These are phyloP conservation scores for Epinephelus moara DNA, from an alignment of 2,113 vertebrate genomes.

Conservation along the genomic window DNA sequence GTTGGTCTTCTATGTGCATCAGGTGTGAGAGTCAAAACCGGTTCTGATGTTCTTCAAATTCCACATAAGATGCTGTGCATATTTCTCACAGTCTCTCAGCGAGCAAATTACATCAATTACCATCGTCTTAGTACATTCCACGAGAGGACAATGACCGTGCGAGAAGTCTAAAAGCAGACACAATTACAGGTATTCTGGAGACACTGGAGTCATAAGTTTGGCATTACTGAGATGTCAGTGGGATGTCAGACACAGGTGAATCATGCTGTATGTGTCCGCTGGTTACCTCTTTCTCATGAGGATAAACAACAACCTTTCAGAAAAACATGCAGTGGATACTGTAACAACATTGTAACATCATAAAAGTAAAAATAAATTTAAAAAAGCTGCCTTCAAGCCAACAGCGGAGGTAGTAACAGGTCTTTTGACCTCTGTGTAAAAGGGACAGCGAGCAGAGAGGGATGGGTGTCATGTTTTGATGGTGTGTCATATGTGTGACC, in stretches of 20 bases:
- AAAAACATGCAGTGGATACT: too few species aligned
- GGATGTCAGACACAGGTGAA: conserved; percentile 20
- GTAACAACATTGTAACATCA: too few species aligned
- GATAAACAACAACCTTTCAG: background rate
- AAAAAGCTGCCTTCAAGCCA: too few species aligned
- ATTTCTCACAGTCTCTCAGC: conserved; percentile 33
- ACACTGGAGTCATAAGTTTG: background rate
- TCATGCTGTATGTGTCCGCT: background rate
- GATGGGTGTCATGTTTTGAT: too few species aligned
- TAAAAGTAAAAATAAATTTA: too few species aligned
- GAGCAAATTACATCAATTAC: conserved; percentile 54
- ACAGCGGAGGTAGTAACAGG: too few species aligned
- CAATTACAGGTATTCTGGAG: background rate
- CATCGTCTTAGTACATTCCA: conserved; percentile 14
- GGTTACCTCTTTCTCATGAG: background rate
- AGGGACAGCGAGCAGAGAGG: too few species aligned
- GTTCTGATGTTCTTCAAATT: conserved; percentile 37
- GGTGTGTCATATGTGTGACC: too few species aligned
- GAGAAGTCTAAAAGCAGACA: background rate
- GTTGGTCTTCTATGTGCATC: background rate
- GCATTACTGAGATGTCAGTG: background rate
- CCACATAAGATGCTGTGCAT: conserved; percentile 46
- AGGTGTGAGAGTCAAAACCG: conserved; percentile 26
- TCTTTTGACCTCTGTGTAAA: too few species aligned
- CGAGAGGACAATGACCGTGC: conserved; percentile 7